Percentiles rank a stretch among this genome's conserved stretches.
phyloP scores from a whole-genome alignment of 1,140 invertebrate genomes.

The Anadara kagoshimensis region DNA sequence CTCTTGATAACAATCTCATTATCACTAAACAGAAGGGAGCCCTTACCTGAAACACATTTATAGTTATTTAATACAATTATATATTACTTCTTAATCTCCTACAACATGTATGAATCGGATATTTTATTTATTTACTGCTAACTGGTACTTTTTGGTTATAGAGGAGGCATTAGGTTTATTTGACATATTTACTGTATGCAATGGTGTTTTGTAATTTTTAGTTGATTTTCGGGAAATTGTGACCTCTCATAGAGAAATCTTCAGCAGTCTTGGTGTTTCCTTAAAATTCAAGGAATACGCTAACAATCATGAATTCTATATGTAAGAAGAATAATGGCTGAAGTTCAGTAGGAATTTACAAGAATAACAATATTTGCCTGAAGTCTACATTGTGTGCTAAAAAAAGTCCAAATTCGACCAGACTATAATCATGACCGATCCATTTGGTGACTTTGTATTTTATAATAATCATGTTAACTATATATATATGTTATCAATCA shows the following conservation, averaged over 20 bases:
- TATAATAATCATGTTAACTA: too few species aligned
- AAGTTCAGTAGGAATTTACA: too few species aligned
- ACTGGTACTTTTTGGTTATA: neutral
- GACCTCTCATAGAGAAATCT: neutral
- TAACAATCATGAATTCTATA: too few species aligned
- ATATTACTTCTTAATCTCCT: neutral
- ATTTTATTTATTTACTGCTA: neutral
- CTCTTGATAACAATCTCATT: slow-evolving; percentile 48
- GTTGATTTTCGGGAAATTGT: neutral
- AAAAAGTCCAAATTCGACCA: too few species aligned
- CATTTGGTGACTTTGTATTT: too few species aligned
- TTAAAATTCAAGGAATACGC: too few species aligned
- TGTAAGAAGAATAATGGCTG: too few species aligned
- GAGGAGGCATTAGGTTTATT: neutral
- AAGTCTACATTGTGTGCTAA: too few species aligned
- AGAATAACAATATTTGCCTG: too few species aligned
- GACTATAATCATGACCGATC: too few species aligned
- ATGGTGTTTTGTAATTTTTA: neutral
- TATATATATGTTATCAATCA: too few species aligned
- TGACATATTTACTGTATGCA: neutral
- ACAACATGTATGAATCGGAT: neutral
- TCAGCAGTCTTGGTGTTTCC: too few species aligned
- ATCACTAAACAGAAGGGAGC: slow-evolving; percentile 45
- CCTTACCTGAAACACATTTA: slow-evolving; percentile 41
- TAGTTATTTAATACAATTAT: neutral